Conservation (phyloP, 2,113 vertebrate genomes). For the Triplophysa rosa region DNA sequence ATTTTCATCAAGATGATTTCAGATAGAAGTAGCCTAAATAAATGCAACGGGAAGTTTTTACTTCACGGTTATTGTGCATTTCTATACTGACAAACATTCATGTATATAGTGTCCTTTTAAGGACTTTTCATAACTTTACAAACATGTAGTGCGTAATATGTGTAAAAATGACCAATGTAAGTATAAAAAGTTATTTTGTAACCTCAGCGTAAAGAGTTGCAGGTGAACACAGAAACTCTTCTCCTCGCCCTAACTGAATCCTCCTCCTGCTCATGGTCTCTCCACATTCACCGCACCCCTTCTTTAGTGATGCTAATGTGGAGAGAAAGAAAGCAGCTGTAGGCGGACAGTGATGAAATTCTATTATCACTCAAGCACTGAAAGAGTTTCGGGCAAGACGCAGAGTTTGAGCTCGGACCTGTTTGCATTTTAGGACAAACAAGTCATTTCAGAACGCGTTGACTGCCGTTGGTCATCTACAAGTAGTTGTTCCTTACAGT, state of each 20-base stretch:
- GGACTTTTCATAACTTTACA: too few species aligned
- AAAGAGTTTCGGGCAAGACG: slow-evolving; percentile 40
- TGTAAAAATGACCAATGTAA: not conserved
- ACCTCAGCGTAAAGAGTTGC: slow-evolving; percentile 15
- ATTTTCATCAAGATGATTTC: too few species aligned
- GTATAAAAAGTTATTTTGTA: not conserved
- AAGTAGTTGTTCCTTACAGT: not conserved
- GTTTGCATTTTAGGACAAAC: slow-evolving; percentile 24
- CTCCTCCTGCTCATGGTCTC: slow-evolving; percentile 25
- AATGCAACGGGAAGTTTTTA: too few species aligned
- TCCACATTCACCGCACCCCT: slow-evolving; percentile 55
- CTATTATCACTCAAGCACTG: slow-evolving; percentile 44
- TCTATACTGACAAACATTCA: too few species aligned
- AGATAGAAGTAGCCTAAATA: too few species aligned
- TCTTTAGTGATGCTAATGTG: slow-evolving; percentile 62
- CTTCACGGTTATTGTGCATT: too few species aligned
- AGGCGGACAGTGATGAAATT: slow-evolving; percentile 50
- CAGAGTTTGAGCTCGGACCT: slow-evolving; percentile 32
- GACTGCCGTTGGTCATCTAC: not conserved
- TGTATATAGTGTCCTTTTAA: too few species aligned
- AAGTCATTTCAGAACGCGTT: slow-evolving; percentile 17
- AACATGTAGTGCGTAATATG: not conserved
- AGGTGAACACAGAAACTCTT: slow-evolving; percentile 47
- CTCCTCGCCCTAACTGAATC: slow-evolving; percentile 29
- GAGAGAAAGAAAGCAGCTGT: slow-evolving; percentile 44